Conservation (phyloP, 2,797 vertebrate genomes). For the Sebastes hubbsi region DNA sequence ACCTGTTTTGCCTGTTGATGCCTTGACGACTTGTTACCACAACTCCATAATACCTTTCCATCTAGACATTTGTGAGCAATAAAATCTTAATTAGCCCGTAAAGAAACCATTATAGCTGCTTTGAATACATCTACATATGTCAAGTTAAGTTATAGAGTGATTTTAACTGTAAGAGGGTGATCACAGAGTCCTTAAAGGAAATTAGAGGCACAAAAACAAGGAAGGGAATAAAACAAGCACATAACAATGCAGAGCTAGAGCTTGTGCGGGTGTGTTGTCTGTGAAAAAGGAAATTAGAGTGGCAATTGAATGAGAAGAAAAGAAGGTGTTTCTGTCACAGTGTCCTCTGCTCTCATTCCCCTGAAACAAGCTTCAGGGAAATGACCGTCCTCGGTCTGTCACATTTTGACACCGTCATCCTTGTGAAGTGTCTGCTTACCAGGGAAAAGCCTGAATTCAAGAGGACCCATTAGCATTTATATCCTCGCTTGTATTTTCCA, state of each 20-base stretch:
- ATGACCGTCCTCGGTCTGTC: neutral
- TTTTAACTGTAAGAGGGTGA: neutral
- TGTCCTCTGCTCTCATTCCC: slow-evolving; percentile 20
- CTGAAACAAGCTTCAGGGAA: slow-evolving; percentile 32
- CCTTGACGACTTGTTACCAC: neutral
- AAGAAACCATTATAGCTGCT: slow-evolving; percentile 6
- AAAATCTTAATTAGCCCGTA: slow-evolving; percentile 14
- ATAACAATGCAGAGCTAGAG: neutral
- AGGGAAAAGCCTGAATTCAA: slow-evolving; percentile 36
- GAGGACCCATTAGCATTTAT: slow-evolving; percentile 38
- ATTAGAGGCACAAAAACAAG: neutral
- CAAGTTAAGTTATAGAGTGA: neutral
- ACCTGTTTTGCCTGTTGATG: slow-evolving; percentile 6
- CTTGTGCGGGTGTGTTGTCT: neutral
- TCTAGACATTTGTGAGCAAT: slow-evolving; percentile 14
- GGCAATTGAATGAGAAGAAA: neutral
- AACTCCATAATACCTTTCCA: neutral
- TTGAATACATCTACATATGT: neutral
- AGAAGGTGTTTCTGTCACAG: slow-evolving; percentile 6
- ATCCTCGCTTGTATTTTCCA: slow-evolving; percentile 19
- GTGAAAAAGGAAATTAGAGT: slow-evolving; percentile 10
- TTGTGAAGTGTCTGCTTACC: slow-evolving; percentile 13
- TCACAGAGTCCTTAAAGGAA: slow-evolving; percentile 7
- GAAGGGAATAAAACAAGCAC: neutral
- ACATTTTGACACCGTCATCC: slow-evolving; percentile 19